phyloP scores from a whole-genome alignment of 2,888 invertebrate genomes.

The Candidula unifasciata region DNA sequence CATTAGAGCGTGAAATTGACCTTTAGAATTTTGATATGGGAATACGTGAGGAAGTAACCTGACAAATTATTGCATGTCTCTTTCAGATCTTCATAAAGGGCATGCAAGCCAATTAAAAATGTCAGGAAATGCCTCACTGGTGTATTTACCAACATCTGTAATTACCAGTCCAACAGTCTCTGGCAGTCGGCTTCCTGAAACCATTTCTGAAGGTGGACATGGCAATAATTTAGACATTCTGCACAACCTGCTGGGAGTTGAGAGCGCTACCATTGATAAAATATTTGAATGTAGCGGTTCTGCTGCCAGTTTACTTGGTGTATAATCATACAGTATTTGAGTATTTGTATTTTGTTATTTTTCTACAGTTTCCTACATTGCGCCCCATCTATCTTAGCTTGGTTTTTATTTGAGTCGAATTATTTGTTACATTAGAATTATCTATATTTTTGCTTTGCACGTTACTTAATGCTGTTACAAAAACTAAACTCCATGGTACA shows the following conservation, averaged over 20 bases:
- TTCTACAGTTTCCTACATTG: background rate
- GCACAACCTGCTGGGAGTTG: conserved; percentile 91
- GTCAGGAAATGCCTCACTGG: background rate
- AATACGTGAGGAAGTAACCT: too few species aligned
- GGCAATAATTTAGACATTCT: conserved; percentile 82
- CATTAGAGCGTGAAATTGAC: too few species aligned
- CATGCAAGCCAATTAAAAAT: background rate
- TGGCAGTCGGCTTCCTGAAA: background rate
- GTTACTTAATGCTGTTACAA: background rate
- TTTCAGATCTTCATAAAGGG: background rate
- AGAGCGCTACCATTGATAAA: conserved; percentile 89
- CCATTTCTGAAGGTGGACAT: background rate
- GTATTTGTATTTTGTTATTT: background rate
- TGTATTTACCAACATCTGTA: background rate
- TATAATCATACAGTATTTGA: background rate
- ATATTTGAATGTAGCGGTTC: conserved; percentile 85
- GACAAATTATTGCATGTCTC: too few species aligned
- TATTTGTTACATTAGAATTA: background rate
- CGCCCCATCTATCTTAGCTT: background rate
- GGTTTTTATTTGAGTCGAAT: background rate
- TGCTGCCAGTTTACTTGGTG: conserved; percentile 90
- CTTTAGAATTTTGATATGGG: too few species aligned
- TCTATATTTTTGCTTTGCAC: background rate
- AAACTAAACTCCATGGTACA: background rate
- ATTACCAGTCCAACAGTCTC: background rate